Evolutionary conservation across 2,888 invertebrate species (phyloP), one percentile per base, ranked within the genome.

Genomic region (Apotomis capreana): DNA sequence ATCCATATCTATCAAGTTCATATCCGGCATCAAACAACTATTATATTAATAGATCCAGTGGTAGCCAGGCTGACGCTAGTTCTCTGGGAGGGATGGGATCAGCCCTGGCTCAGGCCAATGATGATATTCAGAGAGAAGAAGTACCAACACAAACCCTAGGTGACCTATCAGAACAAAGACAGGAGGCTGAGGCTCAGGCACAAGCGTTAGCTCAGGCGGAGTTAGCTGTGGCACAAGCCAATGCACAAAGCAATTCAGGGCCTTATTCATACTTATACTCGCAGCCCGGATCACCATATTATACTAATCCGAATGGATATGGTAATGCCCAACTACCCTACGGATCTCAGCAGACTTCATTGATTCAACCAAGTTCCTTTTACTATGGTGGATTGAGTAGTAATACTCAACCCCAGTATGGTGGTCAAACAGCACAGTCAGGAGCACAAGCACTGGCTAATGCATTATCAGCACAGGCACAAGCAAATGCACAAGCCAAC

Each of bases 121-220:
- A 36, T 2, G 0, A 4, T 4, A n/a, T 12, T 37, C 58, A 37
- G 37, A 26, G 37, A 5, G 12, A 58, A 36, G 37, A 63, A 9
- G 62, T 5, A 44, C 8, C 44, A 44, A 8, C 44, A 44, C 5
- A 44, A 6, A 8, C 62, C 12, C 49, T 36, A 36, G 61, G 26
- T 15, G 36, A 57, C 12, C 26, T 26, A 26, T 26, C 10, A 26
- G 57, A 26, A 12, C 57, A 57, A 57, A 12, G 55, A 13, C 55
- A 46, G 65, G 58, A 46, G 63, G 67, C 26, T 10, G 51, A 4
- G 74, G 68, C 72, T n/a, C 52, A 62, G 37, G 75, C 74, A 5
- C 51, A 64, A 15, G 68, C 73, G 36, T 9, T 12, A 12, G 68
- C 70, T 54, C 57, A 68, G 3, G 49, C 15, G 26, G 46, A 46